Conservation (phyloP, 2,888 invertebrate genomes). For the Patella pellucida region DNA sequence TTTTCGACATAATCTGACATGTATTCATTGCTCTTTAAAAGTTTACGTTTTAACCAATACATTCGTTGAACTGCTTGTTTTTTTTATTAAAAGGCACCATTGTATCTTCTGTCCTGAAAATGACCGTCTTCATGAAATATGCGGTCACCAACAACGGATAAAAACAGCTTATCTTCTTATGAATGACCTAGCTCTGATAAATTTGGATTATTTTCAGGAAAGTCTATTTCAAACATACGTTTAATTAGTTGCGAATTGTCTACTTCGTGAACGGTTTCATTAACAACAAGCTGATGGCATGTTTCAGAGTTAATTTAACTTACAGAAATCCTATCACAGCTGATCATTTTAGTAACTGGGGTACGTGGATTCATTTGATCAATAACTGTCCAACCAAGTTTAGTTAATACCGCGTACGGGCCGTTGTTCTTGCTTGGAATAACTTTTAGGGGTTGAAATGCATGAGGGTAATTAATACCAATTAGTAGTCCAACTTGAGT, state of each 20-base stretch:
- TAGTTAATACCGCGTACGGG: neutral
- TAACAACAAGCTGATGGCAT: neutral
- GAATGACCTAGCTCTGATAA: neutral
- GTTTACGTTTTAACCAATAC: neutral
- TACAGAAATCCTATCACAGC: neutral
- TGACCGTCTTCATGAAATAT: neutral
- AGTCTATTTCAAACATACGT: neutral
- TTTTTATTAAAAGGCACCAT: neutral
- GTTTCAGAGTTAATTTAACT: neutral
- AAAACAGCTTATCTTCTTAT: neutral
- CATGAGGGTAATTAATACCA: neutral
- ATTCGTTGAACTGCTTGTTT: neutral
- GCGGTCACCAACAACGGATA: neutral
- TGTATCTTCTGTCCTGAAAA: neutral
- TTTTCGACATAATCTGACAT: conserved; percentile 16
- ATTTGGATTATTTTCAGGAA: conserved; percentile 1
- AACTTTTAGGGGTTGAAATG: neutral
- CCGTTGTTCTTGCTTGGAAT: neutral
- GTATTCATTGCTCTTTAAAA: conserved; percentile 3
- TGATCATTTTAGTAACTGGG: neutral
- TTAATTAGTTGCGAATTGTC: neutral
- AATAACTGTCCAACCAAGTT: neutral
- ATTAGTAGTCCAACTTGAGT: neutral
- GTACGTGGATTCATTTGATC: neutral
- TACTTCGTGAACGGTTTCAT: neutral